Evolutionary conservation across 2,797 vertebrate species (phyloP).

Genomic region (Hoplostethus atlanticus): DNA sequence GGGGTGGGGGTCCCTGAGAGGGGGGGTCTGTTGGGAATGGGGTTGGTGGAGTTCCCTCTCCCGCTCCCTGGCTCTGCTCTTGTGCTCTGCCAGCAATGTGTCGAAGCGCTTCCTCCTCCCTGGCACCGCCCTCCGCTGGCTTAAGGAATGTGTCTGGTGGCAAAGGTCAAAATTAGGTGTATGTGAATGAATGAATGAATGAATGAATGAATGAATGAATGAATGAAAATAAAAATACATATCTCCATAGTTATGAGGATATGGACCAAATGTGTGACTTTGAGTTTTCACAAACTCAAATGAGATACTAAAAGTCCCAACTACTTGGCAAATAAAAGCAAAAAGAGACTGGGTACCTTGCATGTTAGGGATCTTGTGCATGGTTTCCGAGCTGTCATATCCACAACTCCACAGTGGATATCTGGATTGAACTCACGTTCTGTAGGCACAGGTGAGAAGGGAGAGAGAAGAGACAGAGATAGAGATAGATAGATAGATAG

Average conservation of each 20-base stretch:
- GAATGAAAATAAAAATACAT: too few relatives aligned
- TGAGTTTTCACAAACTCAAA: neutral
- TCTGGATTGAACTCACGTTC: constrained; percentile 99
- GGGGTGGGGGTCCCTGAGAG: constrained; percentile 99
- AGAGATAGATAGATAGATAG: too few relatives aligned
- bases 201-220: too few relatives aligned
- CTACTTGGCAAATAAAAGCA: neutral
- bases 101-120: constrained; percentile 99
- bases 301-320: neutral
- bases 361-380: constrained; percentile 99
- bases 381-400: constrained; percentile 96
- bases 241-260: neutral
- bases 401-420: constrained; percentile 97
- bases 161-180: constrained; percentile 15
- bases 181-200: too few relatives aligned
- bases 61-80: constrained; percentile 97
- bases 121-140: constrained; percentile 97
- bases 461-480: neutral
- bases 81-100: constrained; percentile 97
- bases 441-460: constrained; percentile 64
- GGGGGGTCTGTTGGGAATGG: constrained; percentile 92
- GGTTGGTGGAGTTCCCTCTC: constrained; percentile 95
- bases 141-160: constrained; percentile 99
- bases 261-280: neutral
- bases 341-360: constrained; percentile 86